Conservation (phyloP, 2,888 invertebrate genomes). For the Cyclophora punctaria region DNA sequence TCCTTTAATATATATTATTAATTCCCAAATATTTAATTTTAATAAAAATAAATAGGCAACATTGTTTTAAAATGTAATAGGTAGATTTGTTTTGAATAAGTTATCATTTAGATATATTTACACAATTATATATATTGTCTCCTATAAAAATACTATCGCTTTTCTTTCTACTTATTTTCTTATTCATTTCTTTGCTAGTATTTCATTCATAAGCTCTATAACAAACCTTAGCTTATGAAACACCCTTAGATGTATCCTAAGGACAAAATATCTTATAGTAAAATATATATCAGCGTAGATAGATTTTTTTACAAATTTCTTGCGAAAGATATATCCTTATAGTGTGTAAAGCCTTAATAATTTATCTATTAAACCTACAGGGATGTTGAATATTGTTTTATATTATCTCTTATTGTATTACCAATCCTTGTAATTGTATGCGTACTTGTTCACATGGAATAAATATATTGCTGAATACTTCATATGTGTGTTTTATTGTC, state of each 20-base stretch:
- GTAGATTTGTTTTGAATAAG: too few species aligned
- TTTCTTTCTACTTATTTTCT: too few species aligned
- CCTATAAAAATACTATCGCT: too few species aligned
- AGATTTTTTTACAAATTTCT: constrained; percentile 1
- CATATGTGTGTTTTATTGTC: constrained; percentile 13
- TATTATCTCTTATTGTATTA: constrained; percentile 39
- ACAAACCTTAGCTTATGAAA: too few species aligned
- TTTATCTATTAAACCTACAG: constrained; percentile 56
- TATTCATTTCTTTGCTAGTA: too few species aligned
- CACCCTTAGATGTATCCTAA: not conserved
- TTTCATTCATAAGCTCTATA: too few species aligned
- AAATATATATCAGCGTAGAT: not conserved
- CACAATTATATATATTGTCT: too few species aligned
- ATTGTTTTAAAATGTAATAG: too few species aligned
- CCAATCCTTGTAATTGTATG: constrained; percentile 37
- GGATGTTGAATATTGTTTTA: constrained; percentile 55
- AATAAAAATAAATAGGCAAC: too few species aligned
- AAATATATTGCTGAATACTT: constrained; percentile 41
- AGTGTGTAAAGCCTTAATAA: constrained; percentile 31
- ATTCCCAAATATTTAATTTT: too few species aligned
- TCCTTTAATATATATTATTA: too few species aligned
- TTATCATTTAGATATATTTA: too few species aligned
- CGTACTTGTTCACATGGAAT: constrained; percentile 44
- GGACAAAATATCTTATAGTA: not conserved
- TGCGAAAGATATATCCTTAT: constrained; percentile 1